phyloP scores from a whole-genome alignment of 2,797 vertebrate species.

The Myotis planiceps region DNA sequence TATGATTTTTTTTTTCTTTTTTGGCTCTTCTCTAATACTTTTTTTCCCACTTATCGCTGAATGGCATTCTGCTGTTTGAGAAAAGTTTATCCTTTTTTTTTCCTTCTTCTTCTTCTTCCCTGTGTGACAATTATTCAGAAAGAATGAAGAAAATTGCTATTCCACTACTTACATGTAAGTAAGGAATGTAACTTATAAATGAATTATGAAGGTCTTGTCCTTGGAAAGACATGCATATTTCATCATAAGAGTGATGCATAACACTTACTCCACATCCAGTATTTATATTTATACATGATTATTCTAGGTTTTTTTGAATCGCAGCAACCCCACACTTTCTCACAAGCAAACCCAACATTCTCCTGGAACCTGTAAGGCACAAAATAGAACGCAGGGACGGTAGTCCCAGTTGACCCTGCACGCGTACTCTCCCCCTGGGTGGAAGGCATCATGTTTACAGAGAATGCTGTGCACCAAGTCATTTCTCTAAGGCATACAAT shows the following conservation, averaged over 20 bases:
- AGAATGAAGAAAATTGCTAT: slow-evolving; percentile 17
- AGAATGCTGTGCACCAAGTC: slow-evolving; percentile 47
- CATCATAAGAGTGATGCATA: slow-evolving; percentile 62
- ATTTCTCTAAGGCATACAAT: slow-evolving; percentile 61
- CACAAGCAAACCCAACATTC: slow-evolving; percentile 68
- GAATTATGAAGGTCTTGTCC: slow-evolving; percentile 69
- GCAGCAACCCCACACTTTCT: slow-evolving; percentile 64
- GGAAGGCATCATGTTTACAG: slow-evolving; percentile 66
- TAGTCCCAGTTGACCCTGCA: slow-evolving; percentile 59
- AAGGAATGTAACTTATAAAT: slow-evolving; percentile 68
- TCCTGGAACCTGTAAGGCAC: slow-evolving; percentile 73
- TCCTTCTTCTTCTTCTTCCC: neutral
- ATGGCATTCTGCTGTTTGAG: slow-evolving; percentile 19
- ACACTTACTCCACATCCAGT: slow-evolving; percentile 19
- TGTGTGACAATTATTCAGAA: slow-evolving; percentile 23
- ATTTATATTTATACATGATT: slow-evolving; percentile 60
- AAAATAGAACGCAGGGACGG: slow-evolving; percentile 62
- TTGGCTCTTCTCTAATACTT: slow-evolving; percentile 3
- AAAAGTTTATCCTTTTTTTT: slow-evolving; percentile 48
- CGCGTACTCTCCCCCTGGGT: neutral
- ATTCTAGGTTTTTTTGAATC: slow-evolving; percentile 41
- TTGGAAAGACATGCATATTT: slow-evolving; percentile 78
- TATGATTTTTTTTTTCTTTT: neutral
- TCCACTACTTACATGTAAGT: slow-evolving; percentile 16
- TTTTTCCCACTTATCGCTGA: neutral